Percentiles rank a stretch among this genome's conserved stretches.
Evolutionary conservation across 2,888 invertebrate species (phyloP).

Genomic region (Leucania comma): DNA sequence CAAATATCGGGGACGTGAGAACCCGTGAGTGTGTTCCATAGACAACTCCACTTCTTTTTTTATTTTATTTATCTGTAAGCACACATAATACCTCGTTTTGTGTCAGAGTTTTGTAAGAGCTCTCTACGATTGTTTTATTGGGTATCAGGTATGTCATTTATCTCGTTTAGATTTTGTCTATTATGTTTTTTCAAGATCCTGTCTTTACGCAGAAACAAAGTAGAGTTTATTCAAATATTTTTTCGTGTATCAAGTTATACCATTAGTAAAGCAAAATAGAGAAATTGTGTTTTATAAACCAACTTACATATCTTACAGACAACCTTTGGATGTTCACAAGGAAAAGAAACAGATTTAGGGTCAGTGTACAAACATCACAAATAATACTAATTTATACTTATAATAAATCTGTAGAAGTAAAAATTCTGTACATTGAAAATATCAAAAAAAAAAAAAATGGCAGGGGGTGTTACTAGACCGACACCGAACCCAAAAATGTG

Average conservation of each 20-base stretch:
- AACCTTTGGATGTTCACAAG: too few relatives aligned
- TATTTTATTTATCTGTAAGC: slow-evolving; percentile 52
- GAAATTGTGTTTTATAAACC: too few relatives aligned
- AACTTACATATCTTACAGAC: too few relatives aligned
- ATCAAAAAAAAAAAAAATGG: too few relatives aligned
- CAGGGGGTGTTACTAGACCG: too few relatives aligned
- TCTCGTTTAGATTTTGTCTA: slow-evolving; percentile 9
- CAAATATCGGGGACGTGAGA: slow-evolving; percentile 75
- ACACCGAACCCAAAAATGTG: too few relatives aligned
- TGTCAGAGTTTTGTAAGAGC: slow-evolving; percentile 38
- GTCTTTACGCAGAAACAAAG: background rate
- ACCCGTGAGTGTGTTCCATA: slow-evolving; percentile 66
- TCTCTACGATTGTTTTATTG: slow-evolving; percentile 30
- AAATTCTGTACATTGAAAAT: too few relatives aligned
- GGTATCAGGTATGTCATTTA: slow-evolving; percentile 11
- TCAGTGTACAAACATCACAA: too few relatives aligned
- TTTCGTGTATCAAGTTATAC: background rate
- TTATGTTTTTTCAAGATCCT: slow-evolving; percentile 9
- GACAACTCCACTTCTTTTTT: slow-evolving; percentile 58
- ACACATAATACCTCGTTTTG: slow-evolving; percentile 47
- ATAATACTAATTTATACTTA: too few relatives aligned
- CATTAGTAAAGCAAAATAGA: background rate
- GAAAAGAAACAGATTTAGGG: too few relatives aligned
- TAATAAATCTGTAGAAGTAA: too few relatives aligned
- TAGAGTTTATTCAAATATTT: background rate